These are phyloP conservation scores for Leucosticte australis DNA, from an alignment of 2,113 vertebrate species.

Conservation along the genomic window DNA sequence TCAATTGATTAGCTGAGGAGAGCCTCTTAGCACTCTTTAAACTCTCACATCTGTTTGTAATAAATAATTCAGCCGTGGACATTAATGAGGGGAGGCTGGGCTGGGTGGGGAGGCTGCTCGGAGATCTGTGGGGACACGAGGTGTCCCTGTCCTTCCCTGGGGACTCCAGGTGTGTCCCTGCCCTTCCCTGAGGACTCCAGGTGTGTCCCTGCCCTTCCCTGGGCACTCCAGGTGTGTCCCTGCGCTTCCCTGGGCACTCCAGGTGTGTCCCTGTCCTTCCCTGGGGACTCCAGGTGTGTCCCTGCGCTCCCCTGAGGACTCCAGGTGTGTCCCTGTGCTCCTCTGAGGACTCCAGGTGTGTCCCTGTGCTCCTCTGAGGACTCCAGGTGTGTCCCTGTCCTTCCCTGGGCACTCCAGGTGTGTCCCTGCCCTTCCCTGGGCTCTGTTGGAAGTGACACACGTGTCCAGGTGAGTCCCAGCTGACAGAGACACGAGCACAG, in stretches of 20 bases:
- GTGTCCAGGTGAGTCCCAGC: neutral
- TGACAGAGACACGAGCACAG: neutral
- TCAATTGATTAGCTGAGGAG: constrained; percentile 64
- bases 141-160: neutral
- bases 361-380: neutral
- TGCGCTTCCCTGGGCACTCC: neutral
- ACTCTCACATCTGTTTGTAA: constrained; percentile 63
- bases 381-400: neutral
- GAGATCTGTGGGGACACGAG: neutral
- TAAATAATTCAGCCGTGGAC: constrained; percentile 64
- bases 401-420: no score
- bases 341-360: neutral
- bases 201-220: neutral
- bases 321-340: fast-evolving
- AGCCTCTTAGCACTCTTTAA: constrained; percentile 63
- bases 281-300: neutral
- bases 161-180: fast-evolving
- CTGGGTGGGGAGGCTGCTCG: neutral
- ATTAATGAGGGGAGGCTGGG: constrained; percentile 49
- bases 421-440: neutral
- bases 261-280: no score
- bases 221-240: neutral
- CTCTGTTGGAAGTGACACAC: no score
- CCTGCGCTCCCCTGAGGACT: neutral
- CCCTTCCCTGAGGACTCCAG: neutral